phyloP scores from a whole-genome alignment of 1,140 invertebrate species.

The Drosophila ohnishii region DNA sequence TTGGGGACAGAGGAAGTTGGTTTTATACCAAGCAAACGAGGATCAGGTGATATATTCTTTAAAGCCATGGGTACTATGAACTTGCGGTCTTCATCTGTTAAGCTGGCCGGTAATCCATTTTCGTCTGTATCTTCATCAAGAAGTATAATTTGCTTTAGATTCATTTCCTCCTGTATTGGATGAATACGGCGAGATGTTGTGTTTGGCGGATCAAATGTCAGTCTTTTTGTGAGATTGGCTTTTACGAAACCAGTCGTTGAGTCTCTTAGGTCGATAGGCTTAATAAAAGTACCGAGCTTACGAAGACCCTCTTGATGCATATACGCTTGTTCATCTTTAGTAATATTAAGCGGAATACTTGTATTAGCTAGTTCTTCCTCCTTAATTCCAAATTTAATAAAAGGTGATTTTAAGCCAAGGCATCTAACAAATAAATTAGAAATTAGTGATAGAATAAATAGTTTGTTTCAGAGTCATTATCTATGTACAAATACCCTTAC shows the following conservation, averaged over 20 bases:
- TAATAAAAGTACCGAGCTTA: conserved; percentile 80
- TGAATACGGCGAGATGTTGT: conserved; percentile 55
- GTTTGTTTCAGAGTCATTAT: background rate
- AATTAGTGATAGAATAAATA: background rate
- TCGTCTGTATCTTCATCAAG: conserved; percentile 81
- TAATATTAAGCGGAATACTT: conserved; percentile 79
- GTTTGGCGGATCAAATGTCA: conserved; percentile 39
- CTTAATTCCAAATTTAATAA: conserved; percentile 77
- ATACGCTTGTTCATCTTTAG: conserved; percentile 76
- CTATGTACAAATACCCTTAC: background rate
- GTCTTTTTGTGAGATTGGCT: conserved; percentile 70
- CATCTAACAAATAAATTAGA: conserved; percentile 51
- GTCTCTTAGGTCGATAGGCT: conserved; percentile 77
- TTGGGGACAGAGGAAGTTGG: conserved; percentile 12
- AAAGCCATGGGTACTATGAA: conserved; percentile 82
- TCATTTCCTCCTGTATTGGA: conserved; percentile 81
- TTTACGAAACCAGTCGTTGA: conserved; percentile 75
- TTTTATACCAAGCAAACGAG: conserved; percentile 32
- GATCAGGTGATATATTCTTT: conserved; percentile 75
- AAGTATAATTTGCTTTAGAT: conserved; percentile 79
- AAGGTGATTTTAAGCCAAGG: conserved; percentile 78
- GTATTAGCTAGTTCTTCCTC: conserved; percentile 74
- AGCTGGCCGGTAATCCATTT: conserved; percentile 71
- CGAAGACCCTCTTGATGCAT: conserved; percentile 79
- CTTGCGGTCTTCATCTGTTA: conserved; percentile 77